Evolutionary conservation across 1,140 invertebrate genomes (phyloP), one percentile per base, ranked within the genome.

Genomic region (Reticulitermes speratus): DNA sequence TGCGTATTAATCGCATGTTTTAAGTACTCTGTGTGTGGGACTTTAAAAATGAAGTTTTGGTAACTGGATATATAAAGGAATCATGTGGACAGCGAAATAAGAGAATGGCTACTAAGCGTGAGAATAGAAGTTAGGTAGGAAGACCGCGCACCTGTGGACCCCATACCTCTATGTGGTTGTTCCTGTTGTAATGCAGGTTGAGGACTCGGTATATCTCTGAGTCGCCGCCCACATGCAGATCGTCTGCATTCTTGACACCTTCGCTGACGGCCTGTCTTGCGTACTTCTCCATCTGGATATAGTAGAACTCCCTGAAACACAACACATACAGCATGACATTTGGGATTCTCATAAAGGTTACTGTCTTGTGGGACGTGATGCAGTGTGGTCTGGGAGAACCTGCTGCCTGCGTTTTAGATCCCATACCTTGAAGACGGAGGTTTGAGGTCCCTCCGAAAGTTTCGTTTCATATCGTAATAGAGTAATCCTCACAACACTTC

Each of bases 281-380:
- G 92, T 99, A 99, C 92, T 99, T 99, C 93, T 99, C 99, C 98
- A 99, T 99, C 93, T 99, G 99, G 90, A 99, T 99, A 93, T 99
- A 99, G 94, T 98, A 99, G 94, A 99, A 99, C 93, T 99, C 99
- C 92, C 99, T 99, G 95, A 82, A 96, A 95, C 90, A 87, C 89
- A 59, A 69, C 84, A 85, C n/a, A 59, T 30, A 85, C n/a, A 30
- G 14, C 9, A 9, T 82, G 81, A 32, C 1, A 82, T 5, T 30
- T 82, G 38, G 81, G 30, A 82, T 32, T 82, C 81, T 32, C 30
- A 11, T 14, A 21, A 19, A 32, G 19, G 81, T 32, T 1, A 82
- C 1, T 14, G 38, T 32, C 38, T 44, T 21, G 38, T 82, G 38
- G 38, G 38, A 38, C 5, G 38, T 38, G 38, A 38, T 38, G 5